Evolutionary conservation across 2,888 invertebrate genomes (phyloP).

Genomic region (Leptinotarsa peninsularis): DNA sequence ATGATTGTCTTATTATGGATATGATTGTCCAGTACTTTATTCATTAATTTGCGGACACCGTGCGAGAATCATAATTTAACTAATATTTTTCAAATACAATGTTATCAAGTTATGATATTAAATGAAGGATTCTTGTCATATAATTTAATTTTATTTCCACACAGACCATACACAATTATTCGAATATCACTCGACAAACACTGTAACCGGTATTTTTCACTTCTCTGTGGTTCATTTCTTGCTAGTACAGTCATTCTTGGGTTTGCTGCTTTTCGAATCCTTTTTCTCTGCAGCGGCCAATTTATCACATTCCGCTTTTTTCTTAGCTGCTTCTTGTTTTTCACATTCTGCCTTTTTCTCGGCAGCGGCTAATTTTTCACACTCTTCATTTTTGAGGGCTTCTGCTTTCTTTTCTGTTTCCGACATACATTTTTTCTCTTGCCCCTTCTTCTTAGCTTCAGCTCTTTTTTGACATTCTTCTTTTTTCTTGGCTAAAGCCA

Average conservation of each 20-base stretch:
- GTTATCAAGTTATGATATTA: no score
- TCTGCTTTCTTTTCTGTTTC: slow-evolving; percentile 7
- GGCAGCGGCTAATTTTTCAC: slow-evolving; percentile 6
- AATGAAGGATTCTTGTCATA: no score
- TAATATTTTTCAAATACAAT: no score
- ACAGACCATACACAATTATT: no score
- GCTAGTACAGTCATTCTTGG: neutral
- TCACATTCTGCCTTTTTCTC: slow-evolving; percentile 20
- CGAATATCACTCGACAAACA: no score
- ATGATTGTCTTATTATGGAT: no score
- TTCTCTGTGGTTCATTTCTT: neutral
- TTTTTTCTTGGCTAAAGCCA: slow-evolving; percentile 1
- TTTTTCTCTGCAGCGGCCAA: neutral
- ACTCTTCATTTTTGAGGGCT: neutral
- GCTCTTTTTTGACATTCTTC: slow-evolving; percentile 1
- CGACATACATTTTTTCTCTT: neutral
- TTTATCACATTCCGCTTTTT: neutral
- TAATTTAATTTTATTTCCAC: no score
- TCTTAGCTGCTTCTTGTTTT: neutral
- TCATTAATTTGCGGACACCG: no score
- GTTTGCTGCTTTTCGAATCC: neutral
- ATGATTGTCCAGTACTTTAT: no score
- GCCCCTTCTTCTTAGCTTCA: slow-evolving; percentile 12
- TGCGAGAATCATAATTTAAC: no score
- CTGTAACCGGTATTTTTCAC: neutral